A percentile compares a stretch with the other conserved stretches of the same genome.
Conservation (phyloP, 1,140 invertebrate genomes). For the Bombus soroeensis region DNA sequence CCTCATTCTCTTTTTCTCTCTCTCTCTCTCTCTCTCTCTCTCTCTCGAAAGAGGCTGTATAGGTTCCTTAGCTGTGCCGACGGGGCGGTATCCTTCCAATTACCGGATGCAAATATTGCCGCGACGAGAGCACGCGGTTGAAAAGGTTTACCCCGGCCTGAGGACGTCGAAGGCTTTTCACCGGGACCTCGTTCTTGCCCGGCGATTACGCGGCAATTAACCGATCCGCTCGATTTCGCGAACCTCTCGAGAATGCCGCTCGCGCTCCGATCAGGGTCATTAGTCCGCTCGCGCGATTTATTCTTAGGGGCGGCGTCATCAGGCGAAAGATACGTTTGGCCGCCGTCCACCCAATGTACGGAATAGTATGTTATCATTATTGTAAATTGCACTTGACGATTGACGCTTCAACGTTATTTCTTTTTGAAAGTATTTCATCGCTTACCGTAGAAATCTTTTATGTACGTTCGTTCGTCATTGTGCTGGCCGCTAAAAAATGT, state of each 20-base stretch:
- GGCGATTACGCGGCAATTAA: constrained; percentile 52
- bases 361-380: too few species aligned
- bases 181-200: background rate
- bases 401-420: too few species aligned
- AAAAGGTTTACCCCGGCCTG: background rate
- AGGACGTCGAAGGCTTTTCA: constrained; percentile 5
- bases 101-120: constrained; percentile 66
- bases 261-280: constrained; percentile 45
- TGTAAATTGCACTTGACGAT: too few species aligned
- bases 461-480: too few species aligned
- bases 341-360: too few species aligned
- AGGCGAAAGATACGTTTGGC: too few species aligned
- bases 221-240: constrained; percentile 47
- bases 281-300: constrained; percentile 49
- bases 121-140: constrained; percentile 6
- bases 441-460: too few species aligned
- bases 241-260: background rate
- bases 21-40: background rate
- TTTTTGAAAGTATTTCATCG: too few species aligned
- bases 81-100: constrained; percentile 61
- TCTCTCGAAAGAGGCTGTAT: background rate
- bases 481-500: too few species aligned
- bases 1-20: background rate
- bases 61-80: background rate
- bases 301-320: constrained; percentile 19